These are phyloP conservation scores for Phengaris alcon DNA, from an alignment of 2,888 invertebrate genomes.

Conservation along the genomic window DNA sequence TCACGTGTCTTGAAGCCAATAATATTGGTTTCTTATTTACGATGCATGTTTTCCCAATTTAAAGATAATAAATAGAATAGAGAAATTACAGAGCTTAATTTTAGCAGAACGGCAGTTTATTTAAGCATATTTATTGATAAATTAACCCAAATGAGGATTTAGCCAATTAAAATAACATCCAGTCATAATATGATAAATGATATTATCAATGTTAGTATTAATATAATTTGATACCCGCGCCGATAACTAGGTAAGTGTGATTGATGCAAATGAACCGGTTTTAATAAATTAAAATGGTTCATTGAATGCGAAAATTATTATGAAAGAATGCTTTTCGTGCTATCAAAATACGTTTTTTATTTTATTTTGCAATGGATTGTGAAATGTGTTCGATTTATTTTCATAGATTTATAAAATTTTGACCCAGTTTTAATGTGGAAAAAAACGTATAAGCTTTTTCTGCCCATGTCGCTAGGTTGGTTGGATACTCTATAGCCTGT, in stretches of 20 bases:
- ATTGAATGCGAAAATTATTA: not conserved
- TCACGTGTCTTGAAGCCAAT: not conserved
- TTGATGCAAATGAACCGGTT: slow-evolving; percentile 19
- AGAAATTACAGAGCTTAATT: not conserved
- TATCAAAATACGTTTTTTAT: slow-evolving; percentile 35
- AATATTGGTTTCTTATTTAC: not conserved
- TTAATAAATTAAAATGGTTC: slow-evolving; percentile 21
- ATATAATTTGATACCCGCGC: slow-evolving; percentile 1
- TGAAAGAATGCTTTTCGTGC: not conserved
- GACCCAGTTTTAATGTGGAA: not conserved
- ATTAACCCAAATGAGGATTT: slow-evolving; percentile 4
- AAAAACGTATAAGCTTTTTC: no score
- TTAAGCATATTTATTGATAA: not conserved
- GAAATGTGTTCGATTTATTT: not conserved
- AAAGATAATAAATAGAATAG: not conserved
- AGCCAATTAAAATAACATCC: slow-evolving; percentile 9
- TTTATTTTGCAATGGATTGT: not conserved
- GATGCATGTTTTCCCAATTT: not conserved
- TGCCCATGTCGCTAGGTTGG: not conserved
- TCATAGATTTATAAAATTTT: not conserved
- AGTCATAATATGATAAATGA: slow-evolving; percentile 14
- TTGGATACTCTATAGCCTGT: not conserved
- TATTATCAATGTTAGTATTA: slow-evolving; percentile 23
- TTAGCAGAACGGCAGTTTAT: not conserved
- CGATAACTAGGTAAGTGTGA: slow-evolving; percentile 2